Conservation (phyloP, 2,888 invertebrate genomes). For the Euproctis similis region DNA sequence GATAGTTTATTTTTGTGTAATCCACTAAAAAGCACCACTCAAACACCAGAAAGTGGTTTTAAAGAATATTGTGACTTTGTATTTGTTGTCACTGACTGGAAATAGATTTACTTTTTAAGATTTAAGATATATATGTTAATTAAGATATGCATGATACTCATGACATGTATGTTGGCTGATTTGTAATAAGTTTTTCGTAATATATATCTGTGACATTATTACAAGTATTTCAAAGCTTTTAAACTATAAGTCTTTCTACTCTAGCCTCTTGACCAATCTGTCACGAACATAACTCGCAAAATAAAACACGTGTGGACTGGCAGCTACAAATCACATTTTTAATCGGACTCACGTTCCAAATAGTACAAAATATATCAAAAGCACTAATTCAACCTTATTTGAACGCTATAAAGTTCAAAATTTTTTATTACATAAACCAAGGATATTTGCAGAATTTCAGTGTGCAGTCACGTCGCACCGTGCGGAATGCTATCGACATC, state of each 20-base stretch:
- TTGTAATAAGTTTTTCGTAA: conserved; percentile 26
- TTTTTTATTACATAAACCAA: conserved; percentile 10
- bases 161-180: conserved; percentile 16
- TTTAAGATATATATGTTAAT: too few relatives aligned
- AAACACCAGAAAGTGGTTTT: conserved; percentile 20
- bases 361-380: conserved; percentile 24
- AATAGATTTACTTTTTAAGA: too few relatives aligned
- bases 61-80: conserved; percentile 20
- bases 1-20: conserved; percentile 30
- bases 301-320: conserved; percentile 67
- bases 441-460: conserved; percentile 44
- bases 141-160: too few relatives aligned
- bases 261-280: conserved; percentile 47
- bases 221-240: conserved; percentile 30
- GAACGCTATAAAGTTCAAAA: conserved; percentile 27
- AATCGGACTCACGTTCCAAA: conserved; percentile 65
- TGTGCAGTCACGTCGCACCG: conserved; percentile 62
- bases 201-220: conserved; percentile 28
- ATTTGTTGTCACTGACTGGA: too few relatives aligned
- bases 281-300: conserved; percentile 65
- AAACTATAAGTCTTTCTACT: conserved; percentile 35
- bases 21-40: conserved; percentile 21
- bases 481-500: conserved; percentile 68
- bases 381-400: conserved; percentile 17
- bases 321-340: conserved; percentile 74